Conservation (phyloP, 2,888 invertebrate species). For the Pheosia tremula region DNA sequence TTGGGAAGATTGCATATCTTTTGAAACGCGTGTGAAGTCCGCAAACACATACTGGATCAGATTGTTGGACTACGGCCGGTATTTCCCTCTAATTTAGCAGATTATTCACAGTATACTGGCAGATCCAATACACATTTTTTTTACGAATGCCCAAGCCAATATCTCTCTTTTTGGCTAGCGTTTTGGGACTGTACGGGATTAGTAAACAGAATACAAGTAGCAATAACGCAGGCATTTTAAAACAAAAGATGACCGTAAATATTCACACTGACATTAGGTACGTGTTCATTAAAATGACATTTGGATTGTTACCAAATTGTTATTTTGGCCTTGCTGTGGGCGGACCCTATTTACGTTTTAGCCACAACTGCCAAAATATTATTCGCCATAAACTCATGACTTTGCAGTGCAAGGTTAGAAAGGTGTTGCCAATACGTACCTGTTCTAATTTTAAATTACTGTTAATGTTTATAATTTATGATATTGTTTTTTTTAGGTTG, state of each 20-base stretch:
- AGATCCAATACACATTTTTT: too few relatives aligned
- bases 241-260: conserved; percentile 29
- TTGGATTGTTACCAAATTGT: conserved; percentile 66
- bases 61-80: too few relatives aligned
- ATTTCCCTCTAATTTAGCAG: too few relatives aligned
- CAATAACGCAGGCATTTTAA: conserved; percentile 7
- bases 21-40: too few relatives aligned
- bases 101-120: too few relatives aligned
- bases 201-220: background rate
- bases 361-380: conserved; percentile 50
- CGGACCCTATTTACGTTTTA: conserved; percentile 42
- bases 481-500: conserved; percentile 1
- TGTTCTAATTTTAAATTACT: conserved; percentile 6
- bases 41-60: too few relatives aligned
- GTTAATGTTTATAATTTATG: conserved; percentile 9
- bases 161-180: too few relatives aligned
- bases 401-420: conserved; percentile 31
- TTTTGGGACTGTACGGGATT: background rate
- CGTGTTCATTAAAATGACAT: conserved; percentile 51
- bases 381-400: conserved; percentile 32
- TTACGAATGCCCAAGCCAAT: too few relatives aligned
- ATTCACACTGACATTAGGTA: conserved; percentile 28
- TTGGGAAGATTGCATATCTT: too few relatives aligned
- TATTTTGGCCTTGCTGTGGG: conserved; percentile 54
- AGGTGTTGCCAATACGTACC: conserved; percentile 15